A percentile compares a stretch with the other conserved stretches of the same genome.
Conservation (phyloP, 1,140 invertebrate genomes). For the Diorhabda carinulata region DNA sequence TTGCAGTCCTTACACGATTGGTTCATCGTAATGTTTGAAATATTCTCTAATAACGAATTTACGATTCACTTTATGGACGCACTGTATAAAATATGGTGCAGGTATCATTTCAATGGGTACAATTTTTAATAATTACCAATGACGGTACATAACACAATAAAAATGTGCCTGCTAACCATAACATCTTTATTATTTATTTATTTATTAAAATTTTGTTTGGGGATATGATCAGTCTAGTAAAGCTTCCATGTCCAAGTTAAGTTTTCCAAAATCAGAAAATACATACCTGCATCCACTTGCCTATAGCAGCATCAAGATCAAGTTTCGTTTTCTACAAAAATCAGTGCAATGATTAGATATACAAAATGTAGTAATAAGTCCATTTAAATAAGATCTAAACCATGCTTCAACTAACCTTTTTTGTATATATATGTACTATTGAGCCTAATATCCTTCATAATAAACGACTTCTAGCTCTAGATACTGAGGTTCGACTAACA, state of each 20-base stretch:
- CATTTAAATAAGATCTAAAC: not conserved
- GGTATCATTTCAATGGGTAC: too few relatives aligned
- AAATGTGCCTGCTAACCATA: too few relatives aligned
- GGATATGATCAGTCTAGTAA: too few relatives aligned
- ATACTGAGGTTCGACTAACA: not conserved
- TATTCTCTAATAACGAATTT: too few relatives aligned
- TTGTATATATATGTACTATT: not conserved
- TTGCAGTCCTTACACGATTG: too few relatives aligned
- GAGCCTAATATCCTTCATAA: not conserved
- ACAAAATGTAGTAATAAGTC: not conserved
- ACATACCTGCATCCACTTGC: slow-evolving; percentile 40
- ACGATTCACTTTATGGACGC: too few relatives aligned
- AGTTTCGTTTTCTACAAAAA: slow-evolving; percentile 32
- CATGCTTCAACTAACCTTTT: slow-evolving; percentile 5
- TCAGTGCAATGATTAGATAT: slow-evolving; percentile 3
- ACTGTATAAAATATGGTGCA: too few relatives aligned
- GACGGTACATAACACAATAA: too few relatives aligned
- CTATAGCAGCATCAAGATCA: slow-evolving; percentile 33
- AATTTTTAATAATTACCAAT: too few relatives aligned
- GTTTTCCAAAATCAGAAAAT: slow-evolving; percentile 32
- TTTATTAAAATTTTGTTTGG: too few relatives aligned
- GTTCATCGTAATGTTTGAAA: too few relatives aligned
- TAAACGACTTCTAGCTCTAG: not conserved
- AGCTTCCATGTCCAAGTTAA: not conserved
- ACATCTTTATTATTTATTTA: too few relatives aligned